These are phyloP conservation scores for Mormoops blainvillei DNA, from an alignment of 2,113 vertebrate species.

Conservation along the genomic window DNA sequence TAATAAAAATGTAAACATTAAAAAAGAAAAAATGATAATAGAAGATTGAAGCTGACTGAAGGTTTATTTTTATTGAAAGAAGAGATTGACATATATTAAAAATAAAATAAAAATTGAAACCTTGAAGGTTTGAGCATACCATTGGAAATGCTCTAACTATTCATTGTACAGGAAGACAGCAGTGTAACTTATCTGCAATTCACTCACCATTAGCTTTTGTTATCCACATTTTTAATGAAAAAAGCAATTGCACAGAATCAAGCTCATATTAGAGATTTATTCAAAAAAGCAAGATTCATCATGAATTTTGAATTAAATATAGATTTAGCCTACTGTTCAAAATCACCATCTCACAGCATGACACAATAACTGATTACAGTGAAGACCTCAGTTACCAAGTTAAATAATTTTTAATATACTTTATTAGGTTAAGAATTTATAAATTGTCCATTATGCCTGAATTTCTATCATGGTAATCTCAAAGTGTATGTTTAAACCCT, in stretches of 20 bases:
- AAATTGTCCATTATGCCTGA: conserved; percentile 4
- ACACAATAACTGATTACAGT: conserved; percentile 15
- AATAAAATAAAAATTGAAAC: not conserved
- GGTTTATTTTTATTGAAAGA: not conserved
- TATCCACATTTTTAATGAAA: not conserved
- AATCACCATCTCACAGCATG: conserved; percentile 18
- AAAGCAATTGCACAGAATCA: not conserved
- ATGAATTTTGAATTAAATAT: conserved; percentile 53
- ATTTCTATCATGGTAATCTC: not conserved
- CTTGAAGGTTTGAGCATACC: not conserved
- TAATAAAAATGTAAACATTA: conserved; percentile 23
- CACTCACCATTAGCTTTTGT: not conserved
- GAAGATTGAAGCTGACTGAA: not conserved
- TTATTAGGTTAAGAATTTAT: conserved; percentile 25
- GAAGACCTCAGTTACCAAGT: conserved; percentile 31
- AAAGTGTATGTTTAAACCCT: not conserved
- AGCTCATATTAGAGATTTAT: not conserved
- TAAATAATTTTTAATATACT: conserved; percentile 47
- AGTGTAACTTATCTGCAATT: not conserved
- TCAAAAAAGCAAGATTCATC: not conserved
- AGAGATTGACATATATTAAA: not conserved
- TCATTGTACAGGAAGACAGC: not conserved
- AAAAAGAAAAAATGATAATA: not conserved
- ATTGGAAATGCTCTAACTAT: not conserved
- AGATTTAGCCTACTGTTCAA: conserved; percentile 35